Evolutionary conservation across 2,113 vertebrate species (phyloP), one percentile per base, ranked within the genome.

Genomic region (Neotoma lepida): DNA sequence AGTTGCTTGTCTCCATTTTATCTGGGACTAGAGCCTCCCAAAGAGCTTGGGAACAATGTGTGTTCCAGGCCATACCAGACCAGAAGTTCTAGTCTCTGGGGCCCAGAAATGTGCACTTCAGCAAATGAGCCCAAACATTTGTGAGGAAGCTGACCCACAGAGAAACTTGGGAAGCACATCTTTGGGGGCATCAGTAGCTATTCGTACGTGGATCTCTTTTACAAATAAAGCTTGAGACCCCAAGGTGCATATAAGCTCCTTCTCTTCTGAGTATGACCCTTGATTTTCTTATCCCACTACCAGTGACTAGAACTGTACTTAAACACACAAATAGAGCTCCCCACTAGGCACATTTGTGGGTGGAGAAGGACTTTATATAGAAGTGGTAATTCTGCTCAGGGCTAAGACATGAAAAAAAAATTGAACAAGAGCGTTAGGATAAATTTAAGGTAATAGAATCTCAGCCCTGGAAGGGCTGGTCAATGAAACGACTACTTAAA

Each of bases 321-420:
- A 6, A 41, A 77, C 41, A 49, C 84, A 82, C 17, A 78, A 86
- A 46, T 8, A 84, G 54, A 39, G 17, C 28, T 76, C 56, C 88
- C 56, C n/a, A 4, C 17, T 44, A 9, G 44, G 30, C 17, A 14
- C 41, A 82, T 91, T 61, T 74, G 58, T 20, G 18, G 14, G 3
- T 56, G 61, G 20, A n/a, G 6, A 33, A 68, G 9, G n/a, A 66
- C 49, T 56, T 76, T 56, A 33, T 41, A 26, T 35, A 44, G 20
- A 41, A 64, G 26, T 39, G 35, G 9, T 70, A 73, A n/a, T 44
- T 94, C 41, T 68, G 39, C 28, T 71, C 68, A 56, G 77, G 58
- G 58, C 56, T 91, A 84, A 73, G 74, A 90, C 26, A 54, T 89
- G 44, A 86, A 90, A 33, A 89, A 89, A 64, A 66, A 3, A 74